phyloP scores from a whole-genome alignment of 2,113 vertebrate genomes.

The Orycteropus afer region DNA sequence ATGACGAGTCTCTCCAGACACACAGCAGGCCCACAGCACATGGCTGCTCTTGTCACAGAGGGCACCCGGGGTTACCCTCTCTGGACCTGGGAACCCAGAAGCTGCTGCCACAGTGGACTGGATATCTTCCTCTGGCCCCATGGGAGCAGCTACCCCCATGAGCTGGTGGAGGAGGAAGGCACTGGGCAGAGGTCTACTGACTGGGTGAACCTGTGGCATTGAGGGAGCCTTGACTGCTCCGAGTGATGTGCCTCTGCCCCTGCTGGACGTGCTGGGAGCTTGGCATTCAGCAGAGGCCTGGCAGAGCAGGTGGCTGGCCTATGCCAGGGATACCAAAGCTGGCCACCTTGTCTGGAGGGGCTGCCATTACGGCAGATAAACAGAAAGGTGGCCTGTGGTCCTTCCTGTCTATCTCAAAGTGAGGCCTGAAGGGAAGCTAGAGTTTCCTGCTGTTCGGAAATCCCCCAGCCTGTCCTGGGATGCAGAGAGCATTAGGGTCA shows the following conservation, averaged over 20 bases:
- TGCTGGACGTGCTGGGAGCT: neutral
- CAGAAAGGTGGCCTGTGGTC: neutral
- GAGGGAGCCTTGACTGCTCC: neutral
- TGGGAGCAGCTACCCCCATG: fast-evolving
- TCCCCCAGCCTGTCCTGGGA: neutral
- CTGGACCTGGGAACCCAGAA: neutral
- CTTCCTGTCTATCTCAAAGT: neutral
- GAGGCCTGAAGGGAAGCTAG: conserved; percentile 27
- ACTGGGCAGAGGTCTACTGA: neutral
- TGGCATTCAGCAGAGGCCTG: fast-evolving
- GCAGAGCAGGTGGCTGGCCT: neutral
- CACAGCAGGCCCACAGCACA: neutral
- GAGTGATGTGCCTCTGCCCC: neutral
- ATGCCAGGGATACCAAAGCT: neutral
- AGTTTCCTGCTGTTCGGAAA: conserved; percentile 29
- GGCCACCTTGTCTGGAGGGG: neutral
- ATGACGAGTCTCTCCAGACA: neutral
- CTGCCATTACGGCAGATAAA: fast-evolving
- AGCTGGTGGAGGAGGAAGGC: neutral
- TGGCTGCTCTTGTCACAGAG: fast-evolving
- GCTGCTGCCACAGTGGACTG: neutral
- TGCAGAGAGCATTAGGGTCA: fast-evolving
- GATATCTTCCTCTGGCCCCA: neutral
- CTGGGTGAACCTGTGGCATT: neutral
- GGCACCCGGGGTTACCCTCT: neutral